A percentile compares a stretch with the other conserved stretches of the same genome.
phyloP scores from a whole-genome alignment of 2,797 vertebrate species.

The Hoplostethus mediterraneus region DNA sequence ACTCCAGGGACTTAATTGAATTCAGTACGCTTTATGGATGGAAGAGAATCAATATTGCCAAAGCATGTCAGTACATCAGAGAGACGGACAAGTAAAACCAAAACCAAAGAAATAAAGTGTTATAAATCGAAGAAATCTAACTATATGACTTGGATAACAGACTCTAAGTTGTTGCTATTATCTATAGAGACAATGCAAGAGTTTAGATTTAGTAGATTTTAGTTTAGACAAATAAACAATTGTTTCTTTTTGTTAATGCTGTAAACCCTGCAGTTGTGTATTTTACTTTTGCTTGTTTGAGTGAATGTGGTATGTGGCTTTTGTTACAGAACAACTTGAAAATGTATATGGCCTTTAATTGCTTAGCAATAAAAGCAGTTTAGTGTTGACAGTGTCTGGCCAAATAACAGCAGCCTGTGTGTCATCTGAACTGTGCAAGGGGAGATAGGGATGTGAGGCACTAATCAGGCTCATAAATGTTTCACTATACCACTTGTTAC shows the following conservation, averaged over 20 bases:
- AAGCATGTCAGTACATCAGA: no score
- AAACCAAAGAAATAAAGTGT: no score
- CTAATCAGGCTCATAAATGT: slow-evolving; percentile 54
- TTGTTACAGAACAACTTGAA: background rate
- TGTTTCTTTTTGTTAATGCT: background rate
- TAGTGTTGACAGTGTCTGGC: slow-evolving; percentile 26
- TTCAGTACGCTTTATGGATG: no score
- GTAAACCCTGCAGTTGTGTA: background rate
- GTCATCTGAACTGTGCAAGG: slow-evolving; percentile 37
- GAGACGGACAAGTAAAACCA: no score
- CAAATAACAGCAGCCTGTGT: slow-evolving; percentile 43
- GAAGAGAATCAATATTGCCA: no score
- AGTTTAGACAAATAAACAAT: no score
- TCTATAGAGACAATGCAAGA: no score
- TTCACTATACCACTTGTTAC: slow-evolving; percentile 27
- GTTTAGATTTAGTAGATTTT: no score
- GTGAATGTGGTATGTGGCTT: background rate
- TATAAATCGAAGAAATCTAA: no score
- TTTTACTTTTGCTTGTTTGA: background rate
- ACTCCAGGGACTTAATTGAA: background rate
- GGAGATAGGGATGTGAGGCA: slow-evolving; percentile 38
- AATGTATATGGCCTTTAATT: slow-evolving; percentile 34
- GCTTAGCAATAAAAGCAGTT: slow-evolving; percentile 32
- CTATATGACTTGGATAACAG: no score
- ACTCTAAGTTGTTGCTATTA: no score